These are phyloP conservation scores for Anneissia japonica DNA, from an alignment of 35 echinoderm and acorn worm genomes.

Conservation along the genomic window DNA sequence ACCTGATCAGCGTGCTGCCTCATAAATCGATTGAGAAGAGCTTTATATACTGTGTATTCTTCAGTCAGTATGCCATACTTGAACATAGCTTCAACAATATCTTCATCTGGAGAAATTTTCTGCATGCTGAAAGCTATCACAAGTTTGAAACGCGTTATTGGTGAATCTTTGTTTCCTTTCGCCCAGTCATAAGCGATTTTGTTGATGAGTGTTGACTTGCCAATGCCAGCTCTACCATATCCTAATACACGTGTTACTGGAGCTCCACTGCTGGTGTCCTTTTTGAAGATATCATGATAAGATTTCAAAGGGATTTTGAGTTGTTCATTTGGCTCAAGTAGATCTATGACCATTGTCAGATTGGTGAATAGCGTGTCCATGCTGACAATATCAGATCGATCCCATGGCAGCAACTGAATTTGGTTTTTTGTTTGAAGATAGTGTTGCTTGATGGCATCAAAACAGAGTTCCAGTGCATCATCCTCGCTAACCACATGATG, in stretches of 20 bases:
- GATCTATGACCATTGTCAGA: not conserved
- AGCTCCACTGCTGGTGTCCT: not conserved
- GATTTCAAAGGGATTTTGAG: not conserved
- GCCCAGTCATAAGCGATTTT: not conserved
- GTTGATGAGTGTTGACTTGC: not conserved
- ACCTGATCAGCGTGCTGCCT: not conserved
- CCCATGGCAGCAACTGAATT: not conserved
- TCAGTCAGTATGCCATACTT: not conserved
- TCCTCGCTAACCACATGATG: not conserved
- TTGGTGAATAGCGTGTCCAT: not conserved
- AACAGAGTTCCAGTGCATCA: not conserved
- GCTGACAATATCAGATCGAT: not conserved
- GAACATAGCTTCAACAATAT: not conserved
- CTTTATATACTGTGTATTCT: not conserved
- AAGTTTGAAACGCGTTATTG: not conserved
- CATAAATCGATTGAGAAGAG: not conserved
- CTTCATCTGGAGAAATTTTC: not conserved
- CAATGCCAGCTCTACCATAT: not conserved
- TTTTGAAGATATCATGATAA: not conserved
- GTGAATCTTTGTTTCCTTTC: constrained; percentile 8
- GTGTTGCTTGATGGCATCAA: not conserved
- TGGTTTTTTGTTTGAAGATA: constrained; percentile 2
- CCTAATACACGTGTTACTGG: not conserved
- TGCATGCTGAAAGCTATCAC: not conserved
- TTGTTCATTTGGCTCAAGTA: not conserved